A percentile compares a stretch with the other conserved stretches of the same genome.
Evolutionary conservation across 2,113 vertebrate genomes (phyloP).

Genomic region (Lutjanus erythropterus): DNA sequence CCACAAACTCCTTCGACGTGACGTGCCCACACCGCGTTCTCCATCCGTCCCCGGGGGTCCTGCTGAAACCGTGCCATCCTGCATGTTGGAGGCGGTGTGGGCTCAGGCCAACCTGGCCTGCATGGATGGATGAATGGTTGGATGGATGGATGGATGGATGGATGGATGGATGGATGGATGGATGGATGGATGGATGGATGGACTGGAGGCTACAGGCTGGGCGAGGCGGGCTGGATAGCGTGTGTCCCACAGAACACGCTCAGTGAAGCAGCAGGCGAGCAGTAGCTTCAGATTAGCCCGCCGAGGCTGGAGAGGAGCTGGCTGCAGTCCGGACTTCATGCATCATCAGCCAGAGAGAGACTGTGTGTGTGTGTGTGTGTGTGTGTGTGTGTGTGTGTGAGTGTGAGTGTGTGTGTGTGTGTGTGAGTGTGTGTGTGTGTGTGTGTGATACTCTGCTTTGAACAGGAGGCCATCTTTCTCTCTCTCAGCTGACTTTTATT

Average conservation of each 20-base stretch:
- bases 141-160: conserved; percentile 35
- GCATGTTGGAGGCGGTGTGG: conserved; percentile 6
- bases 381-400: conserved; percentile 27
- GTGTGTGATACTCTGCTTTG: conserved; percentile 24
- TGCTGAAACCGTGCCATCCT: conserved; percentile 23
- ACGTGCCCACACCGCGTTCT: conserved; percentile 17
- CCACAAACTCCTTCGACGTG: conserved; percentile 38
- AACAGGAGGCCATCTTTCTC: conserved; percentile 30
- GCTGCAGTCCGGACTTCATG: conserved; percentile 76
- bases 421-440: conserved; percentile 27
- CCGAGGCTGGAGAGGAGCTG: conserved; percentile 75
- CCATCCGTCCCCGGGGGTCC: conserved; percentile 44
- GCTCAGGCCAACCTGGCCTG: conserved; percentile 15
- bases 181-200: conserved; percentile 38
- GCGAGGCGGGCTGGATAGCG: conserved; percentile 24
- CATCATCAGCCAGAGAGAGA: conserved; percentile 64
- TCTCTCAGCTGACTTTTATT: conserved; percentile 6
- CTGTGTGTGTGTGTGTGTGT: conserved; percentile 27
- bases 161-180: conserved; percentile 32
- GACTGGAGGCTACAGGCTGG: conserved; percentile 3
- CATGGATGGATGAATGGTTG: conserved; percentile 31
- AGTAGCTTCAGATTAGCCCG: conserved; percentile 79
- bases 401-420: conserved; percentile 14
- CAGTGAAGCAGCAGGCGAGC: conserved; percentile 74
- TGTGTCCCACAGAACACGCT: conserved; percentile 51